A percentile compares a stretch with the other conserved stretches of the same genome.
phyloP scores from a whole-genome alignment of 2,113 vertebrate genomes.

The Hydrolagus affinis region DNA sequence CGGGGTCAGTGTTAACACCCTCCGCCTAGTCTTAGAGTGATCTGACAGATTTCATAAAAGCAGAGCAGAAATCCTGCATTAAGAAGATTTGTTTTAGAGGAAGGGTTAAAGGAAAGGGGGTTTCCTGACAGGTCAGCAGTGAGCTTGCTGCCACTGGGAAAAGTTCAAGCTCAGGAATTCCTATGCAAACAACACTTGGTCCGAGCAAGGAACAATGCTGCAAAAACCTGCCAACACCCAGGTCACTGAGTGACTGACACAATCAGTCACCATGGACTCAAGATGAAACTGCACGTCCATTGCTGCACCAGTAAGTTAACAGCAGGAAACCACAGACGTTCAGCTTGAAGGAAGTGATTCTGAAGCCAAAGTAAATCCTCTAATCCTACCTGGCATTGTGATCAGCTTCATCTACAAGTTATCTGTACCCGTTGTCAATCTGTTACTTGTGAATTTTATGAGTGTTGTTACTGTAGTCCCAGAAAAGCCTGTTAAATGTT shows the following conservation, averaged over 20 bases:
- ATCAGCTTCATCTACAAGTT: not conserved
- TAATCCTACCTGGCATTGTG: too few species aligned
- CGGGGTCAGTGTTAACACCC: not conserved
- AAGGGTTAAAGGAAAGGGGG: conserved; percentile 41
- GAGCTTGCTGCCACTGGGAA: conserved; percentile 46
- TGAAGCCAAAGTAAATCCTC: not conserved
- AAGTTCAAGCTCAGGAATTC: conserved; percentile 46
- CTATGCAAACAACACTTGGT: conserved; percentile 40
- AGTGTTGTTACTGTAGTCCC: not conserved
- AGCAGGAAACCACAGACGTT: not conserved
- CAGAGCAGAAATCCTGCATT: conserved; percentile 42
- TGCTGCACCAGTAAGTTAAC: not conserved
- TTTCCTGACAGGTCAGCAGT: conserved; percentile 46
- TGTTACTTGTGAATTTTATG: not conserved
- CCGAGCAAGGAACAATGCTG: conserved; percentile 51
- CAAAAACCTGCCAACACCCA: conserved; percentile 46
- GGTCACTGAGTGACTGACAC: conserved; percentile 37
- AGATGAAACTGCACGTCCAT: conserved; percentile 5
- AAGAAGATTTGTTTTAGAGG: conserved; percentile 37
- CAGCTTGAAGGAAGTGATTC: not conserved
- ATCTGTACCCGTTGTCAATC: not conserved
- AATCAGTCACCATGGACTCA: not conserved
- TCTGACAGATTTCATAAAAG: conserved; percentile 37
- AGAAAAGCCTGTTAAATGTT: not conserved
- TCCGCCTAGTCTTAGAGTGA: not conserved